A percentile compares a stretch with the other conserved stretches of the same genome.
Evolutionary conservation across 2,797 vertebrate genomes (phyloP).

Genomic region (Aldrovandia affinis): DNA sequence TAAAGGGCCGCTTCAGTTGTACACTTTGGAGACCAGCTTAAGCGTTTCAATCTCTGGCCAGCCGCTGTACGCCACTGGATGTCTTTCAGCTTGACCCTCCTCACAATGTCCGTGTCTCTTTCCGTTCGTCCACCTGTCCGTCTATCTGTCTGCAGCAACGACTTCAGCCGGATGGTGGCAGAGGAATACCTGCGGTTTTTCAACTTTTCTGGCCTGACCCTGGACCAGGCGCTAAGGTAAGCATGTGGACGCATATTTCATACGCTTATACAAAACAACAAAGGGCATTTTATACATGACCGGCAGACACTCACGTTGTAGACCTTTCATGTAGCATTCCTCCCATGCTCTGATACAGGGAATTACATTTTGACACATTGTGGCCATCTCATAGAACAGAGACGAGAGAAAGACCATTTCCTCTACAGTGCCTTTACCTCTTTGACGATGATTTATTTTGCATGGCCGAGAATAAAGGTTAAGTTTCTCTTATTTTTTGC

Average conservation of each 20-base stretch:
- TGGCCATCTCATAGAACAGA: not conserved
- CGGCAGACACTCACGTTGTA: not conserved
- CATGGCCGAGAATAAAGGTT: no score
- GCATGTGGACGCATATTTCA: constrained; percentile 21
- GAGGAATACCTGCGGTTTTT: constrained; percentile 93
- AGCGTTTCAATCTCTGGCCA: not conserved
- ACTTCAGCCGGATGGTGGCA: constrained; percentile 93
- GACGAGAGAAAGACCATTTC: no score
- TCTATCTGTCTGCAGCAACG: constrained; percentile 78
- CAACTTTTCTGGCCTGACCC: constrained; percentile 83
- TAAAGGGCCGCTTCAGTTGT: no score
- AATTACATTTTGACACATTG: not conserved
- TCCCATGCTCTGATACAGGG: not conserved
- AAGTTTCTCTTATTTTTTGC: no score
- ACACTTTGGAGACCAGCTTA: not conserved
- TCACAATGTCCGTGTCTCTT: not conserved
- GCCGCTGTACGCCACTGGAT: not conserved
- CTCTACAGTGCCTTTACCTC: no score
- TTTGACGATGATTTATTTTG: no score
- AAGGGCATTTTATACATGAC: not conserved
- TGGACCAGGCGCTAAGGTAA: constrained; percentile 95
- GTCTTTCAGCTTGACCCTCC: not conserved
- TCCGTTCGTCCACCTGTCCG: not conserved
- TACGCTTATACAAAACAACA: no score
- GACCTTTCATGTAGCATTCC: not conserved